Base-by-base conservation (phyloP, 1,140 invertebrate species). In the Pogonomyrmex californicus region DNA sequence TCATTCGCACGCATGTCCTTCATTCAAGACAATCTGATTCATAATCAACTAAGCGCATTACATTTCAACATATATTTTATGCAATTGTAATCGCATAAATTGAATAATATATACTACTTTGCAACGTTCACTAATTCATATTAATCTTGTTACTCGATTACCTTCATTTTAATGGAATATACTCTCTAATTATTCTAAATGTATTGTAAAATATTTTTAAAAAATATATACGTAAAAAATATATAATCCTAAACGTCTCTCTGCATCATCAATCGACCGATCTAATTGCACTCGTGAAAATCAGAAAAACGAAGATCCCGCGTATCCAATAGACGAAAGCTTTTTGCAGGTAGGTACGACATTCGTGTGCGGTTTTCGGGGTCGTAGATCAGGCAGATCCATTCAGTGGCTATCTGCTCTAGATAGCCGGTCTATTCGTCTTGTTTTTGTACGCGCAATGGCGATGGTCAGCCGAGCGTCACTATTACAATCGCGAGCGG, bases 371-470 rank as follows among this genome's bases (percentile, higher is more conserved):
- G 89, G 68, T 73, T 83, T 75, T 76, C 76, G 54, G 14, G 23
- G 7, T 71, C 85, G 78, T 91, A 88, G 87, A 91, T 89, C 82
- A 85, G 78, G 86, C 86, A 86, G 70, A 91, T 91, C 90, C 91
- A 91, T 91, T 92, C 91, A 85, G 68, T 87, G 78, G 85, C 91
- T 92, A 92, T 92, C 92, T 93, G 92, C 77, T 91, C 86, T 90
- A 93, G 91, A 93, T 93, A 87, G 92, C 87, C 81, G 85, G 91
- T 91, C 91, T 90, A 93, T 93, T 92, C 91, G 91, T 93, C 92
- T 93, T 91, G 91, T 92, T 93, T 93, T 93, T 93, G 89, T 92
- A 60, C 75, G 51, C 79, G 44, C 86, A 86, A 86, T 73, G 76
- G 86, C 54, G 30, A 65, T 60, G 85, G 63, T 54, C 88, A 63